phyloP scores from a whole-genome alignment of 2,888 invertebrate genomes.

The Petrophora chlorosata region DNA sequence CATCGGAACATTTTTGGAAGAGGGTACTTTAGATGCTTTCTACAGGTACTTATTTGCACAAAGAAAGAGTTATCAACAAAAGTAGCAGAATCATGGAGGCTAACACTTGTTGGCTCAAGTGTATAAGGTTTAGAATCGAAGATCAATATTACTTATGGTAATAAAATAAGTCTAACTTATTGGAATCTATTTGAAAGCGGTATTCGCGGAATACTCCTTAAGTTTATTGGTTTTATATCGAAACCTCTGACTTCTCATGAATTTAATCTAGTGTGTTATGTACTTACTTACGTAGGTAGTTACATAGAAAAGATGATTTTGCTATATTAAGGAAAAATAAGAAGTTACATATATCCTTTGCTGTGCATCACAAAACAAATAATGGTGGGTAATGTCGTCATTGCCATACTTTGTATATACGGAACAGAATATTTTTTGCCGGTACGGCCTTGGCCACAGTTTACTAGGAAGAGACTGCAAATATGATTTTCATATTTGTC shows the following conservation, averaged over 20 bases:
- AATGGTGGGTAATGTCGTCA: conserved; percentile 4
- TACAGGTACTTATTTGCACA: conserved; percentile 5
- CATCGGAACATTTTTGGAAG: not conserved
- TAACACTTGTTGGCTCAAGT: conserved; percentile 1
- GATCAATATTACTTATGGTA: not conserved
- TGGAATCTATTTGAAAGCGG: conserved; percentile 5
- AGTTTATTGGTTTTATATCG: not conserved
- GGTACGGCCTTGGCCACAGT: conserved; percentile 18
- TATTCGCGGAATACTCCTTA: not conserved
- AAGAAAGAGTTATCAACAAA: not conserved
- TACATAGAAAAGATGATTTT: not conserved
- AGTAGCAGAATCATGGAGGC: not conserved
- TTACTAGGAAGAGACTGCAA: conserved; percentile 19
- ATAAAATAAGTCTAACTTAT: not conserved
- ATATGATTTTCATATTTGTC: conserved; percentile 12
- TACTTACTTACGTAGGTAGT: too few species aligned
- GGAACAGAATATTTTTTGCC: conserved; percentile 2
- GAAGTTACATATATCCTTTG: not conserved
- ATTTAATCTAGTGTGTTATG: too few species aligned
- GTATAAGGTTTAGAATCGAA: not conserved
- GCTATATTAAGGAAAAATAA: not conserved
- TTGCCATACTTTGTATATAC: conserved; percentile 1
- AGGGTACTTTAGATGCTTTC: too few species aligned
- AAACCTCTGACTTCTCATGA: not conserved
- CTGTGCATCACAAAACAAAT: conserved; percentile 2